A percentile compares a stretch with the other conserved stretches of the same genome.
phyloP scores from a whole-genome alignment of 2,113 vertebrate genomes.

The Siphamia tubifer region DNA sequence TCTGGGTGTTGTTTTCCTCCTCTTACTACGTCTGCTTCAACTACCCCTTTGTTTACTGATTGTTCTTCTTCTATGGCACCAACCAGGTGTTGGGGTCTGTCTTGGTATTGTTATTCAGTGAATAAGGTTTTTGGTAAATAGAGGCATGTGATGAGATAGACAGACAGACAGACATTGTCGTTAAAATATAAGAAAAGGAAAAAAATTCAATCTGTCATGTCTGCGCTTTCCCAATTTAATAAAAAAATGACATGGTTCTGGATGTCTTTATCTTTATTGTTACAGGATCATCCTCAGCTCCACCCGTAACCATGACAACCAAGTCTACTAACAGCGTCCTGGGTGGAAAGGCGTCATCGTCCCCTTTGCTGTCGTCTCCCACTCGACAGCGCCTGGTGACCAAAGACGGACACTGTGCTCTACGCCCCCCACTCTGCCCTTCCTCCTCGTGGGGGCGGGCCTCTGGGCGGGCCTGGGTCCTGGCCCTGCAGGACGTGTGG shows the following conservation, averaged over 20 bases:
- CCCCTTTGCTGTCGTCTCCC: constrained; percentile 83
- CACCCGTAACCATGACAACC: constrained; percentile 62
- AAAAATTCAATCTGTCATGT: too few relatives aligned
- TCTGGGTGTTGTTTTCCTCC: too few relatives aligned
- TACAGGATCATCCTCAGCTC: constrained; percentile 45
- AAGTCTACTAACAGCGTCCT: constrained; percentile 61
- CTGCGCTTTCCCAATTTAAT: too few relatives aligned
- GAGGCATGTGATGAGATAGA: too few relatives aligned
- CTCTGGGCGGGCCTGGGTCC: constrained; percentile 78
- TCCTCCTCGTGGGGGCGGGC: constrained; percentile 56
- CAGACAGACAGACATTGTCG: too few relatives aligned
- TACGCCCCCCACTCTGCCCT: constrained; percentile 44
- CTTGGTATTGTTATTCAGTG: too few relatives aligned
- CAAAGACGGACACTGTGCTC: constrained; percentile 90
- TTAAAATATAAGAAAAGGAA: too few relatives aligned
- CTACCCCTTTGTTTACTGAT: too few relatives aligned
- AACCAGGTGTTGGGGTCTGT: too few relatives aligned
- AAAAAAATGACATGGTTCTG: neutral
- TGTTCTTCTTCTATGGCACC: too few relatives aligned
- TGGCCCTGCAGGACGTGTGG: constrained; percentile 89
- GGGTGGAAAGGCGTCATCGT: constrained; percentile 82
- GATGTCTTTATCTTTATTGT: constrained; percentile 12
- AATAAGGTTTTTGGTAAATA: too few relatives aligned
- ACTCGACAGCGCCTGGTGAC: constrained; percentile 85
- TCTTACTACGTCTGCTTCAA: too few relatives aligned